A percentile compares a stretch with the other conserved stretches of the same genome.
Evolutionary conservation across 2,888 invertebrate genomes (phyloP).

Genomic region (Tubulanus polymorphus): DNA sequence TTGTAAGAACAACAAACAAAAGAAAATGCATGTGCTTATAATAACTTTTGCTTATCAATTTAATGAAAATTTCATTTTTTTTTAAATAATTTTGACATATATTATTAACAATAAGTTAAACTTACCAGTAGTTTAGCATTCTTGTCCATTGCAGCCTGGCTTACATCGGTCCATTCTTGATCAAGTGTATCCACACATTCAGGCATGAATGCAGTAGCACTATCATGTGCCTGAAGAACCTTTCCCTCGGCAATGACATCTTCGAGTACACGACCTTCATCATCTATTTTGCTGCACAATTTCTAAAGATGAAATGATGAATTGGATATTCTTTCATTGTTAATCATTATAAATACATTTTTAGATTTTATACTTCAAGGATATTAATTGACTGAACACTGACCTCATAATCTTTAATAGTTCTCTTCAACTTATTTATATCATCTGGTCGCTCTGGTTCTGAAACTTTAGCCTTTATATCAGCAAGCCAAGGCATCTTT

Average conservation of each 20-base stretch:
- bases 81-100: not conserved
- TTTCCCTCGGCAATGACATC: conserved; percentile 87
- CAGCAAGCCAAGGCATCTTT: conserved; percentile 64
- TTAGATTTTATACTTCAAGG: too few relatives aligned
- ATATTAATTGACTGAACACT: too few relatives aligned
- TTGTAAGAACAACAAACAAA: too few relatives aligned
- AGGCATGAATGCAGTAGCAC: conserved; percentile 82
- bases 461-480: conserved; percentile 35
- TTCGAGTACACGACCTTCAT: conserved; percentile 54
- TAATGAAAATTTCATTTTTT: conserved; percentile 2
- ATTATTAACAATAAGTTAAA: not conserved
- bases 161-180: conserved; percentile 81
- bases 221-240: conserved; percentile 78
- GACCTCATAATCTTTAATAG: too few relatives aligned
- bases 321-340: too few relatives aligned
- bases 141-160: conserved; percentile 76
- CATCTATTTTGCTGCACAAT: conserved; percentile 33
- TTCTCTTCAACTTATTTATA: too few relatives aligned
- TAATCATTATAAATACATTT: too few relatives aligned
- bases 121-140: conserved; percentile 66
- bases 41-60: not conserved
- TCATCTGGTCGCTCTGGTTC: too few relatives aligned
- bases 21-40: too few relatives aligned
- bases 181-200: conserved; percentile 82
- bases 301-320: conserved; percentile 20